Base-by-base conservation (phyloP, 2,113 vertebrate species). In the Notiomystis cincta region DNA sequence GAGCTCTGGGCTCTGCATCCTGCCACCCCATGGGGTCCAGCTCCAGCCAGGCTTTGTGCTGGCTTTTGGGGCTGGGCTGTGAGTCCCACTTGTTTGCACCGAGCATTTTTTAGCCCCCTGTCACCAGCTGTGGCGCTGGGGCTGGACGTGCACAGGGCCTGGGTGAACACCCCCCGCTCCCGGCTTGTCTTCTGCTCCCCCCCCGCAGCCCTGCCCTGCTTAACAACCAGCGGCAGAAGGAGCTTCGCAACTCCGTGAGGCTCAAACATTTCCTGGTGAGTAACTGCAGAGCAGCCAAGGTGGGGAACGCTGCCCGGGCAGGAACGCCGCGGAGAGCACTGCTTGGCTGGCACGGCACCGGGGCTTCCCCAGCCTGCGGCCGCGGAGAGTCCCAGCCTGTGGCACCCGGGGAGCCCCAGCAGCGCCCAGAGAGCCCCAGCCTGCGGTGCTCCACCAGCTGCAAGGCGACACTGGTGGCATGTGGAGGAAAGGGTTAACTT, bases 391-490 rank as follows among this genome's bases (percentile, higher is more conserved):
- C 61, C 69, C 60, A 1, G 67, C 33, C 84, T 8, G 60, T 1
- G 42, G 22, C 71, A 10, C 1, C 31, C 3, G 2, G 38, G 61
- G 42, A 76, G 77, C 21, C 76, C 40, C 80, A 18, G 14, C 57
- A 35, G 35, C 27, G 1, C 21, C 42, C 10, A 1, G 44, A 27
- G 5, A 37, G 33, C 23, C 73, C 45, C 76, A 3, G 45, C 38
- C 69, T 7, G n/a, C 2, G 2, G 4, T 1, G 53, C 47, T 27
- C 16, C 28, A 2, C 5, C 61, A 33, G 58, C 92, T 66, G 67
- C 77, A 7, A 8, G 42, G 28, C 0, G 0, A 14, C 42, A 3
- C n/a, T 5, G 18, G 3, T 2, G 48, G 6, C 40, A 11, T 5
- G 38, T 45, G 21, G 15, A 42, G 12, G 62, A 57, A 58, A 20